These are phyloP conservation scores for Hemichromis elongatus DNA, from an alignment of 2,113 vertebrate species.

Conservation along the genomic window DNA sequence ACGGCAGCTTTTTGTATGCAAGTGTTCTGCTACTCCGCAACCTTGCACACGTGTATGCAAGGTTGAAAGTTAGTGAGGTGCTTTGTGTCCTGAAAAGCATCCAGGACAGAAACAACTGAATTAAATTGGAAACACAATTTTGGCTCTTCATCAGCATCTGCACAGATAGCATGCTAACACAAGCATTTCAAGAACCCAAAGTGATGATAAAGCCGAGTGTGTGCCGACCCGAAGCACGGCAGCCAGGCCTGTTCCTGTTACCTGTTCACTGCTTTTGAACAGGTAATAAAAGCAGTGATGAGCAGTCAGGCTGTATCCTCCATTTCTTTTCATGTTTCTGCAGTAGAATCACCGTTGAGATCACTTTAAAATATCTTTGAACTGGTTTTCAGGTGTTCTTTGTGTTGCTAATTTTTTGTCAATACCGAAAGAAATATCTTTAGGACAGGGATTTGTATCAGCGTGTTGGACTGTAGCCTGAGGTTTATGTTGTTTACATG, in stretches of 20 bases:
- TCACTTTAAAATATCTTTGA: background rate
- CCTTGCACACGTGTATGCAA: background rate
- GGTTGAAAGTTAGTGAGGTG: too few relatives aligned
- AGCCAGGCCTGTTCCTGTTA: background rate
- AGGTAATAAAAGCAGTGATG: background rate
- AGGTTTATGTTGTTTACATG: background rate
- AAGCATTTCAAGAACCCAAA: background rate
- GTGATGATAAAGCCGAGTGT: background rate
- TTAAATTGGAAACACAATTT: too few relatives aligned
- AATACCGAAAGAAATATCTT: background rate
- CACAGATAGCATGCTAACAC: too few relatives aligned
- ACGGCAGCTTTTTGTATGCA: too few relatives aligned
- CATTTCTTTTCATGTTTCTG: background rate
- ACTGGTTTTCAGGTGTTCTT: background rate
- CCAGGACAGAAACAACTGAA: too few relatives aligned
- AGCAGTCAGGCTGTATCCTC: background rate
- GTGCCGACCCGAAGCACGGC: background rate
- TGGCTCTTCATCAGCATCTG: too few relatives aligned
- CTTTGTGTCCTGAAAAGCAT: too few relatives aligned
- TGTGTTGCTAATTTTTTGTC: background rate
- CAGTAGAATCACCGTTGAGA: background rate
- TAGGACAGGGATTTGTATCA: background rate
- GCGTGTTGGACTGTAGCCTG: background rate
- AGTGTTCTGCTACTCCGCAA: too few relatives aligned
- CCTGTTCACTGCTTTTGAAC: background rate